Conservation (phyloP, 2,888 invertebrate genomes). For the Brenthis hecate region DNA sequence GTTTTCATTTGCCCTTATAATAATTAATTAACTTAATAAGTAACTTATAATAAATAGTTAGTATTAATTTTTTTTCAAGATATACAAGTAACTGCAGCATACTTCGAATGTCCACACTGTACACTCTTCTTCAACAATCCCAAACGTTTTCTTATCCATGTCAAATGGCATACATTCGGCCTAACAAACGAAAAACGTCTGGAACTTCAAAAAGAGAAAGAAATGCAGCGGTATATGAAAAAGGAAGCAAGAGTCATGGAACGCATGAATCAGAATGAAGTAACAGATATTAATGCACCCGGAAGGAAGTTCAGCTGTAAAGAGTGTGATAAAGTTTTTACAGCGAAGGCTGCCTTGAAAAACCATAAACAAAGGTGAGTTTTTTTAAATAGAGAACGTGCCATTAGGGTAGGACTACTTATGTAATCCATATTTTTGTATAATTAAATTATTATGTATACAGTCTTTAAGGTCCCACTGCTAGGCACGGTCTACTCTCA, state of each 20-base stretch:
- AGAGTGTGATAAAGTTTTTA: constrained; percentile 65
- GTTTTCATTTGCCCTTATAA: background rate
- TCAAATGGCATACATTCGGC: constrained; percentile 74
- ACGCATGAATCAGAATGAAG: constrained; percentile 45
- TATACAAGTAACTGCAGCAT: constrained; percentile 39
- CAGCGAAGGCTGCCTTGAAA: constrained; percentile 58
- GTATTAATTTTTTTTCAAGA: constrained; percentile 2
- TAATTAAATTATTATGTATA: no score
- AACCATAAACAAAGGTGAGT: constrained; percentile 65
- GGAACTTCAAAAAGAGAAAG: constrained; percentile 53
- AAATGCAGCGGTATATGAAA: constrained; percentile 48
- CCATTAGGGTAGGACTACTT: no score
- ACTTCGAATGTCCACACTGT: constrained; percentile 68
- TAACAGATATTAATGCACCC: constrained; percentile 41
- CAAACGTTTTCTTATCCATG: constrained; percentile 70
- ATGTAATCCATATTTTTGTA: no score
- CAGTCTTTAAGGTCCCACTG: no score
- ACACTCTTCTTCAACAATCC: constrained; percentile 59
- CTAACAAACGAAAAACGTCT: constrained; percentile 55
- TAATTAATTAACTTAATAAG: constrained; percentile 1
- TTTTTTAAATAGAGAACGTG: background rate
- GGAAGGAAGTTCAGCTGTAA: constrained; percentile 58
- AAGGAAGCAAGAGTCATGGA: constrained; percentile 50
- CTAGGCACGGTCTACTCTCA: no score
- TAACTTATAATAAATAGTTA: background rate